A percentile compares a stretch with the other conserved stretches of the same genome.
These are phyloP conservation scores for Habropoda laboriosa DNA, from an alignment of 1,140 invertebrate species.

Conservation along the genomic window DNA sequence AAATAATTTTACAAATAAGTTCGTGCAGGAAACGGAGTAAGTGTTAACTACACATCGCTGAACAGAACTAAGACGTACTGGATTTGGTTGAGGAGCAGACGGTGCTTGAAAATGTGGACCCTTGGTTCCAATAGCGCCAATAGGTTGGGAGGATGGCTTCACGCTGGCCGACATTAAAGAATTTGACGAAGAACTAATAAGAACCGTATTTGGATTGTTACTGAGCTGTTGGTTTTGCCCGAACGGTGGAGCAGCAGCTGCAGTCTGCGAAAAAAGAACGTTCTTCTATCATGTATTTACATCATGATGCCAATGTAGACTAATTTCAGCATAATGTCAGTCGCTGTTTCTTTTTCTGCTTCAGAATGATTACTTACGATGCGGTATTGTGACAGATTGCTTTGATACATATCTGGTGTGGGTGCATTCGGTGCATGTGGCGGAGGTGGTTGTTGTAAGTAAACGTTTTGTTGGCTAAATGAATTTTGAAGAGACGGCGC, in stretches of 20 bases:
- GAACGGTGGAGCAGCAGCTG: constrained; percentile 85
- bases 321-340: too few relatives aligned
- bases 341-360: constrained; percentile 17
- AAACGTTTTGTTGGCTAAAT: constrained; percentile 87
- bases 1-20: constrained; percentile 8
- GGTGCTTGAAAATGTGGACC: constrained; percentile 79
- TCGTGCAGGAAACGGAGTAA: neutral
- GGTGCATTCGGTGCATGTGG: constrained; percentile 82
- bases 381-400: constrained; percentile 88
- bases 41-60: neutral
- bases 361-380: constrained; percentile 81
- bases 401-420: constrained; percentile 91
- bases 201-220: constrained; percentile 92
- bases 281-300: neutral
- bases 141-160: constrained; percentile 91
- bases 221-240: constrained; percentile 90
- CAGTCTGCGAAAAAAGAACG: constrained; percentile 75
- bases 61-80: constrained; percentile 69
- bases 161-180: constrained; percentile 94
- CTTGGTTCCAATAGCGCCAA: constrained; percentile 91
- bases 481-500: constrained; percentile 83
- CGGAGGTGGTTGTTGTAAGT: constrained; percentile 84
- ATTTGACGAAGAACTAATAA: constrained; percentile 93
- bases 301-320: neutral
- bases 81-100: constrained; percentile 82